phyloP scores from a whole-genome alignment of 2,113 vertebrate genomes.

The Rissa tridactyla region DNA sequence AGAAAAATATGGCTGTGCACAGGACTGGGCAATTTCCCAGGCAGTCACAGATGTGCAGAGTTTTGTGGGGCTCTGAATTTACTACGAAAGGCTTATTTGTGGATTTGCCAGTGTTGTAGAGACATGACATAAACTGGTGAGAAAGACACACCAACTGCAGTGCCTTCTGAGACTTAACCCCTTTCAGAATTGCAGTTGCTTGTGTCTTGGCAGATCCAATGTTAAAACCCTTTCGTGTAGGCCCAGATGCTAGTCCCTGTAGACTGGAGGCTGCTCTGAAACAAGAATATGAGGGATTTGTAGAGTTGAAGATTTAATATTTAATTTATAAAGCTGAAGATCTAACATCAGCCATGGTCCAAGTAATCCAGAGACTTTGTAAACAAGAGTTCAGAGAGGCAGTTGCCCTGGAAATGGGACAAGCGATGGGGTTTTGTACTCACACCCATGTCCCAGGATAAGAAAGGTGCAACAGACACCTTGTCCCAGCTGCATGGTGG shows the following conservation, averaged over 20 bases:
- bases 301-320: not conserved
- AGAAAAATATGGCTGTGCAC: not conserved
- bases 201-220: not conserved
- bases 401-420: not conserved
- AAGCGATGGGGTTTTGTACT: not conserved
- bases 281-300: not conserved
- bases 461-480: not conserved
- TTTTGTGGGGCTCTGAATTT: constrained; percentile 12
- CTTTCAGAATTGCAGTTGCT: not conserved
- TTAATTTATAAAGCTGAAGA: not conserved
- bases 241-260: not conserved
- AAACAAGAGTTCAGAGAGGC: not conserved
- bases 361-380: not conserved
- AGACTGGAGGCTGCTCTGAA: not conserved
- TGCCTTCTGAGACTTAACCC: not conserved
- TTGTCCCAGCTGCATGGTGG: not conserved
- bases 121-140: not conserved
- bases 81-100: not conserved
- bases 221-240: not conserved
- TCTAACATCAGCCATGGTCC: not conserved
- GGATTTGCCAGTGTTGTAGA: not conserved
- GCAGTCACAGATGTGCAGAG: constrained; percentile 17
- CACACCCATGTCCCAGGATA: not conserved
- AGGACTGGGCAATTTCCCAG: constrained; percentile 10
- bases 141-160: not conserved